A percentile compares a stretch with the other conserved stretches of the same genome.
Evolutionary conservation across 2,113 vertebrate species (phyloP).

Genomic region (Eclectus roratus): DNA sequence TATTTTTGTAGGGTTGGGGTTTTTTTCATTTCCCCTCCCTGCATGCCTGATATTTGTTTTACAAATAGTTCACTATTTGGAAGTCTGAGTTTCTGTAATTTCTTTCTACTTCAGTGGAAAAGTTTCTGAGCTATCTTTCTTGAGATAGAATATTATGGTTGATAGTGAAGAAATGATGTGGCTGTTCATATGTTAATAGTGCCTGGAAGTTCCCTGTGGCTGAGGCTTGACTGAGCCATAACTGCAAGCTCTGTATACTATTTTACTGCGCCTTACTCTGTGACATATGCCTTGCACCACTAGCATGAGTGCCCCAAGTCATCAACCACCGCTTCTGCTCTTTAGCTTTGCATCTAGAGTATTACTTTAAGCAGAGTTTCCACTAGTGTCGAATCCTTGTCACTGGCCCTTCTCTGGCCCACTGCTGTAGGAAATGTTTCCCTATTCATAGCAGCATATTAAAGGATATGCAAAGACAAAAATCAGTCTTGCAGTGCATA

Average conservation of each 20-base stretch:
- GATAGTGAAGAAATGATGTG: background rate
- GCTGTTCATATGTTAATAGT: background rate
- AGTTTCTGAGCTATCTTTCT: background rate
- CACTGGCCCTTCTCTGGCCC: background rate
- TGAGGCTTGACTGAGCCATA: background rate
- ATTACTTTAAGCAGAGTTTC: background rate
- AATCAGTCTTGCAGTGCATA: background rate
- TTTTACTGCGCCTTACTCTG: background rate
- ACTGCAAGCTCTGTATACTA: background rate
- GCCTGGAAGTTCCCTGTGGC: background rate
- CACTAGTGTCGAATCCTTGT: background rate
- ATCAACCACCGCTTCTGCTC: background rate
- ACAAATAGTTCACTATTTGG: background rate
- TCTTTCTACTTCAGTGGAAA: background rate
- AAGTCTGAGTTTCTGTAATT: background rate
- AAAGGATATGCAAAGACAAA: background rate
- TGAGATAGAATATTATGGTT: background rate
- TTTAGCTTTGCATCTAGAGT: background rate
- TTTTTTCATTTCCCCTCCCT: fast-evolving
- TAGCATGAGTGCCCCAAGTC: background rate
- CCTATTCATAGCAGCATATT: background rate
- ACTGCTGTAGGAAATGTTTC: background rate
- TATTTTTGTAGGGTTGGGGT: background rate
- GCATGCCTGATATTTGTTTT: background rate
- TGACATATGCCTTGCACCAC: background rate